These are phyloP conservation scores for Ascidia mentula DNA, from an alignment of 23 tunicate genomes.

Conservation along the genomic window DNA sequence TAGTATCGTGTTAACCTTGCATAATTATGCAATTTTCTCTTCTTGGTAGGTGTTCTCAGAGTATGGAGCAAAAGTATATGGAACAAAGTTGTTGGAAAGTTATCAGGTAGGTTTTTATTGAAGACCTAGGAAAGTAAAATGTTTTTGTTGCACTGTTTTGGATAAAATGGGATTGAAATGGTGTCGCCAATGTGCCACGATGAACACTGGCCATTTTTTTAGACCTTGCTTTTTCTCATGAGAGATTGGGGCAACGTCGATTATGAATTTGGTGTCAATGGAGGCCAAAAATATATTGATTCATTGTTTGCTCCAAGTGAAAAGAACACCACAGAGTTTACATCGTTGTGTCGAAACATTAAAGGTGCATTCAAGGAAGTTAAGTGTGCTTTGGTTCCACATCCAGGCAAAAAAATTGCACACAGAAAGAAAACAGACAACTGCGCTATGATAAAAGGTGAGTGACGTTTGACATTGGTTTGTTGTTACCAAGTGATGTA, in stretches of 20 bases:
- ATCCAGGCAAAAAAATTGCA: slow-evolving; percentile 2
- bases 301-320: not conserved
- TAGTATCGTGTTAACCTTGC: too few species aligned
- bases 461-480: too few species aligned
- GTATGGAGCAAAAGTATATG: too few species aligned
- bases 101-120: too few species aligned
- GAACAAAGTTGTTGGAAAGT: too few species aligned
- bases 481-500: too few species aligned
- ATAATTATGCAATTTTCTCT: too few species aligned
- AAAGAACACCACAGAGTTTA: not conserved
- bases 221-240: not conserved
- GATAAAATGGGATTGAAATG: too few species aligned
- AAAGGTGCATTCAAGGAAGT: not conserved
- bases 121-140: too few species aligned
- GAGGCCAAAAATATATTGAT: not conserved
- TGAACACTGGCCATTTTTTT: not conserved
- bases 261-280: not conserved
- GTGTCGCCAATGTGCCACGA: too few species aligned
- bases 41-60: too few species aligned
- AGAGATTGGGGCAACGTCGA: not conserved
- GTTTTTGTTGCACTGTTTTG: too few species aligned
- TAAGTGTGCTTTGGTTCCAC: not conserved
- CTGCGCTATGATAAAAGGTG: not conserved
- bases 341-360: not conserved
- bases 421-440: not conserved